Conservation (phyloP, 1,140 invertebrate species). For the Drosophila sp. region DNA sequence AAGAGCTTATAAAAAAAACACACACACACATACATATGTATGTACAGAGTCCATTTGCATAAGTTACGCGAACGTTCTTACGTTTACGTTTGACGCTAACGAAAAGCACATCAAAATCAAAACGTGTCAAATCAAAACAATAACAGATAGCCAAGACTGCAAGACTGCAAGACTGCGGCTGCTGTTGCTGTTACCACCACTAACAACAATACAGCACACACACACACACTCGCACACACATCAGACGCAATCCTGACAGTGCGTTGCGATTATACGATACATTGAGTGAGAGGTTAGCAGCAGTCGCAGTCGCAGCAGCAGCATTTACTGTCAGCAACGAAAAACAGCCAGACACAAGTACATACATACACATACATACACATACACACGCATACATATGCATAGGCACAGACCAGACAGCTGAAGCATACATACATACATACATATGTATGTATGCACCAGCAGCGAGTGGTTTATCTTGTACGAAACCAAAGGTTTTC, state of each 20-base stretch:
- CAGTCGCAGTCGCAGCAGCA: constrained; percentile 2
- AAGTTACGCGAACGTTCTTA: constrained; percentile 25
- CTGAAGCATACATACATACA: constrained; percentile 24
- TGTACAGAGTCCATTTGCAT: neutral
- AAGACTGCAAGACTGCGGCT: too few species aligned
- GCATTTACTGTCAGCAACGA: constrained; percentile 16
- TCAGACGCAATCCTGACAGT: constrained; percentile 55
- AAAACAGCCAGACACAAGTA: constrained; percentile 5
- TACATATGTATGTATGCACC: constrained; percentile 19
- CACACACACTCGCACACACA: constrained; percentile 12
- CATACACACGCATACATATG: too few species aligned
- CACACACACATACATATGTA: neutral
- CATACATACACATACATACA: neutral
- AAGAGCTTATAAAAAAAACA: neutral
- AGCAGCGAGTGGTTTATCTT: constrained; percentile 10
- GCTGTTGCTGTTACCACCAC: constrained; percentile 10
- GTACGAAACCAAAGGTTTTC: neutral
- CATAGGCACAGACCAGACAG: constrained; percentile 8
- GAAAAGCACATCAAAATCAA: constrained; percentile 52
- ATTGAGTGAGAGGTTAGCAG: constrained; percentile 54
- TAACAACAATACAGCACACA: constrained; percentile 37
- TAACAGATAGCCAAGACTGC: constrained; percentile 49
- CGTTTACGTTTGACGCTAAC: constrained; percentile 16
- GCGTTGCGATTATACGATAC: constrained; percentile 69
- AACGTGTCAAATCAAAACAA: constrained; percentile 67